Conservation (phyloP, 2,888 invertebrate species). For the Limenitis camilla region DNA sequence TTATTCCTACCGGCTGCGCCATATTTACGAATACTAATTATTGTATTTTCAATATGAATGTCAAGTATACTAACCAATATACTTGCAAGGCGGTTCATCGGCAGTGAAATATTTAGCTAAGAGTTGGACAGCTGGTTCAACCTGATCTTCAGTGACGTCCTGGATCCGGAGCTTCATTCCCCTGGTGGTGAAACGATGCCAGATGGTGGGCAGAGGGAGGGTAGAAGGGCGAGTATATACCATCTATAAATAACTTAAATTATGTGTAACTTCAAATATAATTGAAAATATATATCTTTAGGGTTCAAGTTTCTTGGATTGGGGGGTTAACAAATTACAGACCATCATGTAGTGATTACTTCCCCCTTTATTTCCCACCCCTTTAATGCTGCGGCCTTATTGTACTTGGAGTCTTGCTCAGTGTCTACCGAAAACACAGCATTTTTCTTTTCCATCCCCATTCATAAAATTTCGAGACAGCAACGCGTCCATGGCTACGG, state of each 20-base stretch:
- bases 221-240: constrained; percentile 54
- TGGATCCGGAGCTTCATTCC: constrained; percentile 50
- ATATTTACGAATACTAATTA: too few species aligned
- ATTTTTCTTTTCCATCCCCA: too few species aligned
- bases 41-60: background rate
- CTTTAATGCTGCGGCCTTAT: too few species aligned
- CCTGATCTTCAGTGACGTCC: constrained; percentile 62
- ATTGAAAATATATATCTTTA: background rate
- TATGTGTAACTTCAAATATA: background rate
- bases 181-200: constrained; percentile 52
- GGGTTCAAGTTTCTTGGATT: background rate
- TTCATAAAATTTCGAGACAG: too few species aligned
- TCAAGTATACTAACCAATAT: constrained; percentile 43
- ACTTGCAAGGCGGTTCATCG: constrained; percentile 72
- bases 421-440: too few species aligned
- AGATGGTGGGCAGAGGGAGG: constrained; percentile 53
- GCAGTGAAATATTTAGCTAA: constrained; percentile 56
- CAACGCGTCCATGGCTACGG: too few species aligned
- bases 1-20: too few species aligned
- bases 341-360: too few species aligned
- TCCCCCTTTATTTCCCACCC: too few species aligned
- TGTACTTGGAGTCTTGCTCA: too few species aligned
- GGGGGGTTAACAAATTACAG: too few species aligned
- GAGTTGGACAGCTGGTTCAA: constrained; percentile 49
- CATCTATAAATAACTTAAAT: constrained; percentile 37